Evolutionary conservation across 2,113 vertebrate species (phyloP).

Genomic region (Callocephalon fimbriatum): DNA sequence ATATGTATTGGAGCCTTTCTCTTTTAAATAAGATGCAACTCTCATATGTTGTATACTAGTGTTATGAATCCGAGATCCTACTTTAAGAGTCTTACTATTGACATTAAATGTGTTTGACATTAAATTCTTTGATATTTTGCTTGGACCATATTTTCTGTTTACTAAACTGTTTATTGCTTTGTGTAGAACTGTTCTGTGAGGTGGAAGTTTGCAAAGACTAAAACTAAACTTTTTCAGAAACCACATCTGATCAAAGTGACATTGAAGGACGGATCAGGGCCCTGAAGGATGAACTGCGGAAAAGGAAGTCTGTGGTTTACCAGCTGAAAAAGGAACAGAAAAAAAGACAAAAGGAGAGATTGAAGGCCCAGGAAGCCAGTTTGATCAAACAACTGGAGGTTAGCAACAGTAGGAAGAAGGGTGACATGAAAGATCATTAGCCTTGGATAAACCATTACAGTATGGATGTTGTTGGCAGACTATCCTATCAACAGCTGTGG

Average conservation of each 20-base stretch:
- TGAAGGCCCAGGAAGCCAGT: conserved; percentile 95
- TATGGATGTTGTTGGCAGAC: neutral
- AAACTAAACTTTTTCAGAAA: conserved; percentile 78
- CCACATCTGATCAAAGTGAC: conserved; percentile 94
- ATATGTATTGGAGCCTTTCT: neutral
- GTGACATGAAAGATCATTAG: neutral
- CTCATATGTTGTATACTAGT: neutral
- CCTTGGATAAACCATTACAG: neutral
- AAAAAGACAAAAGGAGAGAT: conserved; percentile 91
- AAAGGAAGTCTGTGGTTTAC: conserved; percentile 90
- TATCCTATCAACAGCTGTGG: neutral
- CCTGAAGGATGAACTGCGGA: conserved; percentile 90
- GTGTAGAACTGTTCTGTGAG: neutral
- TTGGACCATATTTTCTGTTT: neutral
- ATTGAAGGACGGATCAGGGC: conserved; percentile 92
- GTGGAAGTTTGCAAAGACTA: neutral
- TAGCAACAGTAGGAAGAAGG: conserved; percentile 10
- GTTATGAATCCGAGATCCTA: neutral
- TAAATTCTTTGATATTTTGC: neutral
- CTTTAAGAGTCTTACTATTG: neutral
- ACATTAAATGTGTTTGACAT: neutral
- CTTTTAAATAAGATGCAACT: neutral
- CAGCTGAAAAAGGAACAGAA: conserved; percentile 95
- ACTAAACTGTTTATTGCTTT: neutral
- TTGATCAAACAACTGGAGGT: conserved; percentile 94